Percentiles rank a stretch among this genome's conserved stretches.
These are phyloP conservation scores for Chamaetylas fuelleborni DNA, from an alignment of 2,113 vertebrate genomes.

Conservation along the genomic window DNA sequence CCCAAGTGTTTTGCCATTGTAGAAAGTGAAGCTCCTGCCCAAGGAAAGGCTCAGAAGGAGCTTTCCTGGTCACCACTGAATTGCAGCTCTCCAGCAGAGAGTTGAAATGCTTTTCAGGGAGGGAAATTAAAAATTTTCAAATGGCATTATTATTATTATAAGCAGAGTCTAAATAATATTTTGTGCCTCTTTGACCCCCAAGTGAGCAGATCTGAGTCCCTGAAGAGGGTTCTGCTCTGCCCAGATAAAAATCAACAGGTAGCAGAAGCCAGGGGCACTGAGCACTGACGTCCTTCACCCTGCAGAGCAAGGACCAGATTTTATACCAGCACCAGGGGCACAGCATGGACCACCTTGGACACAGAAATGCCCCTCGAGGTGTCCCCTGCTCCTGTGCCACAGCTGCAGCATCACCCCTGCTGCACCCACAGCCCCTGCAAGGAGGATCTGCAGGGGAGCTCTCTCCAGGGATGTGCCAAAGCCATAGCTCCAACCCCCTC, in stretches of 20 bases:
- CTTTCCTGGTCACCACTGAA: not conserved
- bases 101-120: not conserved
- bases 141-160: not conserved
- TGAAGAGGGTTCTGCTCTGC: not conserved
- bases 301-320: rapidly evolving
- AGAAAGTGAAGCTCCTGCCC: not conserved
- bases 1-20: not conserved
- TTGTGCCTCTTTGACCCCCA: not conserved
- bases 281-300: not conserved
- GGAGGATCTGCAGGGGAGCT: not conserved
- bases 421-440: not conserved
- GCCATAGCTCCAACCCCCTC: not conserved
- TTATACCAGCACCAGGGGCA: not conserved
- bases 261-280: not conserved
- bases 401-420: not conserved
- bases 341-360: rapidly evolving
- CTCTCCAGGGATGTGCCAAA: not conserved
- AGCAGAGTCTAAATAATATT: not conserved
- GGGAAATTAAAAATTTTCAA: not conserved
- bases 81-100: not conserved
- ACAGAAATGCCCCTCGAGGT: rapidly evolving
- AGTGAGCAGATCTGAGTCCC: rapidly evolving
- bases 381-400: not conserved
- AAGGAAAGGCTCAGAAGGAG: not conserved
- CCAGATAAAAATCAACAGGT: not conserved